Conservation (phyloP, 2,113 vertebrate species). For the Physeter macrocephalus region DNA sequence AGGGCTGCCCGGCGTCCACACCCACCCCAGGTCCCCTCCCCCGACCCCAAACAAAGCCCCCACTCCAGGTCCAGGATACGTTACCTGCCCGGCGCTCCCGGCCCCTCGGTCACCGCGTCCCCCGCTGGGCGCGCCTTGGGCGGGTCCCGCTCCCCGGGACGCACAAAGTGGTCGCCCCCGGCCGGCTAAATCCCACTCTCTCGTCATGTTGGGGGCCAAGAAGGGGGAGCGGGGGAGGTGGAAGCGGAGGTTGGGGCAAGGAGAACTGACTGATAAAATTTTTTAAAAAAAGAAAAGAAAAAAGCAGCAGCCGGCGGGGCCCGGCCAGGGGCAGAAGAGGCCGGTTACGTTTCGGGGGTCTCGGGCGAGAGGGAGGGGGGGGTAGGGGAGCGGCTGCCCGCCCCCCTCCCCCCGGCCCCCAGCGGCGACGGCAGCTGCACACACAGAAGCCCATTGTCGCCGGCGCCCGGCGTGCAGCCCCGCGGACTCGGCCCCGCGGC, state of each 20-base stretch:
- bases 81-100: slow-evolving; percentile 70
- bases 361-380: not conserved
- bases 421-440: slow-evolving; percentile 31
- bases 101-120: slow-evolving; percentile 42
- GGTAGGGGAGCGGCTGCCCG: not conserved
- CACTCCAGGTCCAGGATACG: not conserved
- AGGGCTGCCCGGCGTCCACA: not conserved
- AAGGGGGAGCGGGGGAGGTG: not conserved
- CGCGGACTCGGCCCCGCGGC: slow-evolving; percentile 57
- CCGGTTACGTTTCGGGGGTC: not conserved
- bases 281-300: not conserved
- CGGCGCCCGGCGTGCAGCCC: slow-evolving; percentile 47
- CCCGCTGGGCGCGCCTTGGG: slow-evolving; percentile 43
- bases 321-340: not conserved
- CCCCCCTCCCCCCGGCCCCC: not conserved
- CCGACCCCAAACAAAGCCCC: not conserved
- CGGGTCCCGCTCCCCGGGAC: slow-evolving; percentile 44
- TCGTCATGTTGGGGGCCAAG: not conserved
- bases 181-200: not conserved
- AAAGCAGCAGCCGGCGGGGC: not conserved
- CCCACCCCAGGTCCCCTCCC: not conserved
- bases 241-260: not conserved
- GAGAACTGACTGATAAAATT: not conserved
- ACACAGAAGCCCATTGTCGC: slow-evolving; percentile 65
- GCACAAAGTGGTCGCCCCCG: not conserved